Percentiles rank a stretch among this genome's conserved stretches.
Evolutionary conservation across 64 coral and sea anemone genomes (phyloP).

Genomic region (Actinia equina): DNA sequence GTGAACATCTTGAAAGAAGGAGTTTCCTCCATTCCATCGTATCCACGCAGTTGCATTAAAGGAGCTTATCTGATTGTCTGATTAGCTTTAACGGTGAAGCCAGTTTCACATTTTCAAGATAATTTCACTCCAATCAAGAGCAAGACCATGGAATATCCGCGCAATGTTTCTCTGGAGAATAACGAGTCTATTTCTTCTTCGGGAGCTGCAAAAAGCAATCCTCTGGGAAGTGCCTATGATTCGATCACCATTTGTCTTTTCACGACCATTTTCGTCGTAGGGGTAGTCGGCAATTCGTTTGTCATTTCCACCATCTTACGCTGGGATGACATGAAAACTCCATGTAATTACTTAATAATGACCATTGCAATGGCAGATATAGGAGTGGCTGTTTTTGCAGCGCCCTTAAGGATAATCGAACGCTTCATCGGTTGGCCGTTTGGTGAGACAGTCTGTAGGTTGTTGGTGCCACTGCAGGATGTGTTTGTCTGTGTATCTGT

Average conservation of each 20-base stretch:
- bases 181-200: not conserved
- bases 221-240: not conserved
- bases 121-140: not conserved
- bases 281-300: conserved; percentile 48
- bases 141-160: not conserved
- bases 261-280: conserved; percentile 45
- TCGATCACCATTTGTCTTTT: conserved; percentile 28
- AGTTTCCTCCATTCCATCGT: no score
- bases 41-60: not conserved
- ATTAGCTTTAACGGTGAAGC: not conserved
- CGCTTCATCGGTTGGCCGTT: conserved; percentile 71
- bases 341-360: conserved; percentile 82
- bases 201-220: not conserved
- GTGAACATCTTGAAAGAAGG: no score
- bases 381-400: conserved; percentile 52
- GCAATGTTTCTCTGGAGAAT: not conserved
- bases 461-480: conserved; percentile 66
- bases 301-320: conserved; percentile 73
- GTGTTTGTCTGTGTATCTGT: conserved; percentile 78
- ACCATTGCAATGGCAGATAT: conserved; percentile 76
- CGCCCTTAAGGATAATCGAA: conserved; percentile 51
- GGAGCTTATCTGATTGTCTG: no score
- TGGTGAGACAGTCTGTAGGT: conserved; percentile 46
- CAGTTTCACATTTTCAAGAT: not conserved
- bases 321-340: conserved; percentile 56